Conservation (phyloP, 2,888 invertebrate species). For the Drosophila neotestacea region DNA sequence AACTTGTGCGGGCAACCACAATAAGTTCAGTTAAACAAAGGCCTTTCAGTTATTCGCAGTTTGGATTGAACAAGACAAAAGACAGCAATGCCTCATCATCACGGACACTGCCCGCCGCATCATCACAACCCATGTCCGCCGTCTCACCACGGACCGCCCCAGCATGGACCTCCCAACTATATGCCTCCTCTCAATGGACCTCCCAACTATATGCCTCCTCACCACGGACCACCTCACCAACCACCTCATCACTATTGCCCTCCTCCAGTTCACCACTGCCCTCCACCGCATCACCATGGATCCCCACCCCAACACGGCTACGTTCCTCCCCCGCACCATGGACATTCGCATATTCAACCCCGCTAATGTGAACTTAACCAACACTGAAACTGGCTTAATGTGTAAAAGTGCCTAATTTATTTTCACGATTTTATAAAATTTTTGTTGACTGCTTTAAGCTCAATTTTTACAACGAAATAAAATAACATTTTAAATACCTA, state of each 20-base stretch:
- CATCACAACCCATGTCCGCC: conserved; percentile 31
- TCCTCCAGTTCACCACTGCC: conserved; percentile 20
- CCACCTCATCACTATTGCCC: conserved; percentile 33
- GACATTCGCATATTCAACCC: conserved; percentile 23
- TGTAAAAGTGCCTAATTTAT: conserved; percentile 6
- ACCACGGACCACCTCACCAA: conserved; percentile 20
- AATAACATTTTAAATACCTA: background rate
- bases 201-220: conserved; percentile 20
- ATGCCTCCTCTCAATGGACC: conserved; percentile 2
- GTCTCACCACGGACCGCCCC: conserved; percentile 30
- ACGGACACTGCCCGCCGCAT: conserved; percentile 35
- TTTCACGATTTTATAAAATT: background rate
- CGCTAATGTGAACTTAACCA: conserved; percentile 30
- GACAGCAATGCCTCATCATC: conserved; percentile 35
- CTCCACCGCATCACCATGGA: conserved; percentile 31
- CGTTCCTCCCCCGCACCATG: conserved; percentile 2
- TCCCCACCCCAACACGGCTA: conserved; percentile 24
- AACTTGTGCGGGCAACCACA: conserved; percentile 22
- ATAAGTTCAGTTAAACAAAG: conserved; percentile 36
- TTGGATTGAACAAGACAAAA: background rate
- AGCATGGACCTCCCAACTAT: conserved; percentile 19
- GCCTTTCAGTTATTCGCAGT: conserved; percentile 18
- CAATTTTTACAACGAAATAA: background rate
- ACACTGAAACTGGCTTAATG: conserved; percentile 3
- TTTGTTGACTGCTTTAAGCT: background rate